Conservation (phyloP, 2,888 invertebrate species). For the Thymelicus lineola region DNA sequence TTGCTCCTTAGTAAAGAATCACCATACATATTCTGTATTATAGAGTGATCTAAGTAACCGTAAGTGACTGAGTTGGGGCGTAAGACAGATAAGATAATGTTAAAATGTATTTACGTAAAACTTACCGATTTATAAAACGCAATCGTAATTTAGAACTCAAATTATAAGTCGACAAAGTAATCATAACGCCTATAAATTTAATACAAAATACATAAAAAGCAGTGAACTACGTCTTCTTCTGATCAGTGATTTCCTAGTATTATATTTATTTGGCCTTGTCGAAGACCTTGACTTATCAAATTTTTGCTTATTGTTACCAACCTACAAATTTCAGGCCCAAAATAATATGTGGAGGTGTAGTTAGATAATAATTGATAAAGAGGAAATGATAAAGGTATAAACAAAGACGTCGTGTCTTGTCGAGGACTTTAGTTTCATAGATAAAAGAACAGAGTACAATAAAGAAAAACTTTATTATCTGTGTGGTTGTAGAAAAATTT, state of each 20-base stretch:
- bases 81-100: background rate
- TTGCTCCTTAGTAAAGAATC: too few species aligned
- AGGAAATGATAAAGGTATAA: too few species aligned
- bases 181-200: background rate
- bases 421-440: too few species aligned
- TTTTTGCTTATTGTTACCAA: constrained; percentile 14
- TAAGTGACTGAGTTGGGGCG: too few species aligned
- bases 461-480: too few species aligned
- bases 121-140: background rate
- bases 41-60: too few species aligned
- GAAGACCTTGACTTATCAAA: constrained; percentile 1
- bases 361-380: too few species aligned
- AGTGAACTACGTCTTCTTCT: background rate
- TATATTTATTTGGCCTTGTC: constrained; percentile 5
- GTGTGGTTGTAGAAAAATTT: background rate
- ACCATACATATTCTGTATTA: too few species aligned
- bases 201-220: too few species aligned
- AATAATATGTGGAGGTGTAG: too few species aligned
- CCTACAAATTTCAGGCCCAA: background rate
- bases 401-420: too few species aligned
- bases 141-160: constrained; percentile 1
- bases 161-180: background rate
- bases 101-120: background rate
- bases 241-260: background rate
- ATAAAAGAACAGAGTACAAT: too few species aligned